Base-by-base conservation (phyloP, 1,140 invertebrate species). In the Triops longicaudatus region DNA sequence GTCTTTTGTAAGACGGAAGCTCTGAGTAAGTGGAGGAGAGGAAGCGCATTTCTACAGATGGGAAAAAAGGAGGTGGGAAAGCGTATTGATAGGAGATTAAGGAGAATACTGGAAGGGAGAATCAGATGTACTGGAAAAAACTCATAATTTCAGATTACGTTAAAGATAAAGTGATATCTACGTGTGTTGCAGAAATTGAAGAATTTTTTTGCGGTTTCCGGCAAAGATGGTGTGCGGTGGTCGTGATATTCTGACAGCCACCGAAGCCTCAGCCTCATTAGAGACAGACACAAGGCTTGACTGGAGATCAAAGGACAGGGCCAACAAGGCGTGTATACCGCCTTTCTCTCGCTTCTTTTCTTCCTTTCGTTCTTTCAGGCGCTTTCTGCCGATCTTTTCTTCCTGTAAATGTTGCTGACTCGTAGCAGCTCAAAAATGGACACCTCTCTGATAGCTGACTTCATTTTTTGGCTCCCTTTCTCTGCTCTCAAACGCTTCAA, bases 241-340 rank as follows among this genome's bases (percentile, higher is more conserved):
- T 37, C 31, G 31, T 37, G 31, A 63, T 63, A 14, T 63, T 63
- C 50, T 17, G 50, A 63, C 50, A 63, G 50, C 50, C 31, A 63
- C 50, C 14, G 50, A 63, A 63, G 50, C 50, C 50, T 63, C 50
- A 63, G 50, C 50, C 50, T 63, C 50, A 63, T 63, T 63, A 63
- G 50, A 63, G 50, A 63, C 50, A 63, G 50, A 63, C 50, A 63
- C 50, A 63, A 37, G n/a, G 50, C 50, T 63, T 63, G 50, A 63
- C 50, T 63, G 50, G 50, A 10, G 50, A 63, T 63, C 50, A 63
- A 63, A 63, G 50, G 50, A 63, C 50, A 63, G 50, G 17, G 50
- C 50, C 50, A 63, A 63, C 50, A 63, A 63, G 50, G 50, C 50
- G 50, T 63, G 50, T 63, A 17, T 22, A 63, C 50, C 50, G 50